Percentiles rank a stretch among this genome's conserved stretches.
Evolutionary conservation across 2,113 vertebrate species (phyloP).

Genomic region (Notothenia rossii): DNA sequence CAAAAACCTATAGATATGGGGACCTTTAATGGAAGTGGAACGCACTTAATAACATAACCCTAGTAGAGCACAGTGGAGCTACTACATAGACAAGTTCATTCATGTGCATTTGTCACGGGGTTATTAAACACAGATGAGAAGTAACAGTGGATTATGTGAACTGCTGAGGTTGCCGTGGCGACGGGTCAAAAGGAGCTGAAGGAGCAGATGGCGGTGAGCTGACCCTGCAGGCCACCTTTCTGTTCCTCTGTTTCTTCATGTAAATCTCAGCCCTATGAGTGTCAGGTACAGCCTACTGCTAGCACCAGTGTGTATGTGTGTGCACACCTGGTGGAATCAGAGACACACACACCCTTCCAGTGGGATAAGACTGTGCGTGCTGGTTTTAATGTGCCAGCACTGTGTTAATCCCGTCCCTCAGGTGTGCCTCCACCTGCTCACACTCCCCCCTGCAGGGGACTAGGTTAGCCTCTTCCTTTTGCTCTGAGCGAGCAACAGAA

Average conservation of each 20-base stretch:
- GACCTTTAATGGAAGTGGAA: too few relatives aligned
- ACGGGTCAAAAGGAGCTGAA: slow-evolving; percentile 63
- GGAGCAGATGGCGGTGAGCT: slow-evolving; percentile 74
- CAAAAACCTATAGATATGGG: too few relatives aligned
- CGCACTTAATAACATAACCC: too few relatives aligned
- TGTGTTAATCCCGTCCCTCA: slow-evolving; percentile 73
- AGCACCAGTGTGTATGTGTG: slow-evolving; percentile 50
- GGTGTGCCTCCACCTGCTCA: slow-evolving; percentile 70
- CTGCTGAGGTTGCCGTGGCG: slow-evolving; percentile 50
- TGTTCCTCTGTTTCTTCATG: slow-evolving; percentile 55
- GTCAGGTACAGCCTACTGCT: slow-evolving; percentile 47
- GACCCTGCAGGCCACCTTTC: slow-evolving; percentile 65
- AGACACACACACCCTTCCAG: slow-evolving; percentile 33
- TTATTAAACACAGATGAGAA: slow-evolving; percentile 6
- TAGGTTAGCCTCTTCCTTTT: slow-evolving; percentile 56
- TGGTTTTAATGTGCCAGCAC: slow-evolving; percentile 69
- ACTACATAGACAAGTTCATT: too few relatives aligned
- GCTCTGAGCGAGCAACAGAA: slow-evolving; percentile 62
- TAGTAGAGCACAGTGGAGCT: background rate
- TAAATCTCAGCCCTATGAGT: slow-evolving; percentile 51
- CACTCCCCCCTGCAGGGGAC: slow-evolving; percentile 53
- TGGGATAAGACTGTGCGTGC: slow-evolving; percentile 51
- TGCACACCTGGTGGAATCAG: slow-evolving; percentile 60
- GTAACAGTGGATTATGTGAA: slow-evolving; percentile 18
- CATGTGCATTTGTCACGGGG: slow-evolving; percentile 6